Conservation (phyloP, 2,113 vertebrate genomes). For the Apodemus sylvaticus region DNA sequence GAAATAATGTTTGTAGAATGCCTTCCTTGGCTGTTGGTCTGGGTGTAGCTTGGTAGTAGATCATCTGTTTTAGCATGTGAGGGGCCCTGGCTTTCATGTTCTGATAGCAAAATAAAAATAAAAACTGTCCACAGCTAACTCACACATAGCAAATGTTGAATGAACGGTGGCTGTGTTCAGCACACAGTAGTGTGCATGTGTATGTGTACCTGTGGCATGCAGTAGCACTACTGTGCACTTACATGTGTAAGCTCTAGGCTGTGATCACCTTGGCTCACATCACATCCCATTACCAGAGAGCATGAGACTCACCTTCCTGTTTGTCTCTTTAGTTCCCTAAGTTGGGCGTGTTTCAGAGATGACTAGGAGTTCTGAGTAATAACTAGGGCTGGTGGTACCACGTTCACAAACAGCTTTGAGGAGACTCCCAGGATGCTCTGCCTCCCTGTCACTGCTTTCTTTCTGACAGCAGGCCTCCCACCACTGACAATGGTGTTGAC, state of each 20-base stretch:
- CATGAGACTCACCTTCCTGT: not conserved
- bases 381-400: not conserved
- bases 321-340: not conserved
- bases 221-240: not conserved
- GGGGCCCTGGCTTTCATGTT: not conserved
- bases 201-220: not conserved
- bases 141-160: fast-evolving
- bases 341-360: not conserved
- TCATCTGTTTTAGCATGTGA: not conserved
- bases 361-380: not conserved
- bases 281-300: not conserved
- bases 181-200: not conserved
- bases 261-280: not conserved
- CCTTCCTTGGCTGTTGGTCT: not conserved
- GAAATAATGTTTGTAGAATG: not conserved
- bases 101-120: not conserved
- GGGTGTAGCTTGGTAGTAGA: not conserved
- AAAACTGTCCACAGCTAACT: not conserved
- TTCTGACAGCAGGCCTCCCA: not conserved
- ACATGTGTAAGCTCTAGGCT: not conserved
- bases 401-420: not conserved
- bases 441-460: no score
- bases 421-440: not conserved
- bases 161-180: fast-evolving
- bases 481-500: fast-evolving